Evolutionary conservation across 1,140 invertebrate species (phyloP), one percentile per base, ranked within the genome.

Genomic region (Dendrolimus punctatus): DNA sequence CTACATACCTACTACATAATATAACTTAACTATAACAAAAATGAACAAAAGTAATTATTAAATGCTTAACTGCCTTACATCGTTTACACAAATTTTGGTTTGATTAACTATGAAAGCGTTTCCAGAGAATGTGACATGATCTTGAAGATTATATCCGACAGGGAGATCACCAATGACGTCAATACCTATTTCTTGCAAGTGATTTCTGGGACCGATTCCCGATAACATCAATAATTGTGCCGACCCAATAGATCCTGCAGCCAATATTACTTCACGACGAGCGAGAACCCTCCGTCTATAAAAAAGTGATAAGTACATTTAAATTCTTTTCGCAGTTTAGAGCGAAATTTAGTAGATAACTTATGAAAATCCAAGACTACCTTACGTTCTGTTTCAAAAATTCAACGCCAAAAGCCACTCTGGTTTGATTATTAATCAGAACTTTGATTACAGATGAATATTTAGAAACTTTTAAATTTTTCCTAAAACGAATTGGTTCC

Each of bases 111-210:
- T 76, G 65, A 93, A 94, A 0, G 90, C 90, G 50, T 94, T 80
- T 3, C 91, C 91, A 23, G 90, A 91, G 46, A 93, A 89, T 1
- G 91, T 92, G 10, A 94, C 89, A 63, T 95, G 94, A 76, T 95
- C 94, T 68, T 94, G 92, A 0, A 96, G 87, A 76, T 96, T 96
- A 53, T 92, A 89, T 1, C 95, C 95, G 0, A 96, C 94, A 0
- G 91, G 92, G 0, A 95, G 83, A 70, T 95, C 90, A 54, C 90
- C 80, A 8, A 93, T 58, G 0, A 90, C 83, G 0, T 76, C 55
- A 38, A 93, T 92, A 23, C 80, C 76, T 7, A 88, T 53, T 9
- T 83, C 64, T 8, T 65, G 42, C 0, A 93, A 71, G 62, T 92
- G 88, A 2, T 88, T 76, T 49, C 60, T 66, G 0, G 91, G 91